Percentiles rank a stretch among this genome's conserved stretches.
Conservation (phyloP, 2,888 invertebrate genomes). For the Eupeodes latifasciatus region DNA sequence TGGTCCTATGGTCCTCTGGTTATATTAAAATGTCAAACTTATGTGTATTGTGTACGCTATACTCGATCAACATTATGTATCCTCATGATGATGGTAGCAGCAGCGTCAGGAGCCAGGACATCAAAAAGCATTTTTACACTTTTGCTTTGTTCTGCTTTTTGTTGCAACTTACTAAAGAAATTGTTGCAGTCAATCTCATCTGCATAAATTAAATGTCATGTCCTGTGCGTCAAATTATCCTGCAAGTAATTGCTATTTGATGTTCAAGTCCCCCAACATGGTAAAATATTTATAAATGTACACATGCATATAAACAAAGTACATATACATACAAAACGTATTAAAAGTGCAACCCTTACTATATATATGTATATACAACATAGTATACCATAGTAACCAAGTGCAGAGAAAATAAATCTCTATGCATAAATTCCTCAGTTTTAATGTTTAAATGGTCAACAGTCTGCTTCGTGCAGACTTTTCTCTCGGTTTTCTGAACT, state of each 20-base stretch:
- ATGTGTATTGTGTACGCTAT: background rate
- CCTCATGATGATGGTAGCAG: background rate
- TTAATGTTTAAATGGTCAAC: slow-evolving; percentile 49
- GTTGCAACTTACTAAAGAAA: background rate
- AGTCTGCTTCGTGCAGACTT: slow-evolving; percentile 15
- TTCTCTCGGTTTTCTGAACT: background rate
- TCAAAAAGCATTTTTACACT: background rate
- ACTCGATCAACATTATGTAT: slow-evolving; percentile 9
- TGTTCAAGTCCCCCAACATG: slow-evolving; percentile 15
- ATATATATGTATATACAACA: too few relatives aligned
- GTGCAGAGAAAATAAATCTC: slow-evolving; percentile 18
- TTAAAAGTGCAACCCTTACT: background rate
- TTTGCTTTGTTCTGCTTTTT: background rate
- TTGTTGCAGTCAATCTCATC: slow-evolving; percentile 73
- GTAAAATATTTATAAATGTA: slow-evolving; percentile 10
- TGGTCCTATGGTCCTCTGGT: background rate
- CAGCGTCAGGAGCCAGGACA: slow-evolving; percentile 14
- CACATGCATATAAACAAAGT: background rate
- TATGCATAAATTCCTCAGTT: slow-evolving; percentile 36
- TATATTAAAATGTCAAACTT: slow-evolving; percentile 45
- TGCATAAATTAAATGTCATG: slow-evolving; percentile 75
- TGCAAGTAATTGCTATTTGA: slow-evolving; percentile 62
- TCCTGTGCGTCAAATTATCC: slow-evolving; percentile 74
- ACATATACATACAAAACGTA: background rate
- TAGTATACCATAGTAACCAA: background rate